These are phyloP conservation scores for Rhorus exstirpatorius DNA, from an alignment of 2,888 invertebrate genomes.

Conservation along the genomic window DNA sequence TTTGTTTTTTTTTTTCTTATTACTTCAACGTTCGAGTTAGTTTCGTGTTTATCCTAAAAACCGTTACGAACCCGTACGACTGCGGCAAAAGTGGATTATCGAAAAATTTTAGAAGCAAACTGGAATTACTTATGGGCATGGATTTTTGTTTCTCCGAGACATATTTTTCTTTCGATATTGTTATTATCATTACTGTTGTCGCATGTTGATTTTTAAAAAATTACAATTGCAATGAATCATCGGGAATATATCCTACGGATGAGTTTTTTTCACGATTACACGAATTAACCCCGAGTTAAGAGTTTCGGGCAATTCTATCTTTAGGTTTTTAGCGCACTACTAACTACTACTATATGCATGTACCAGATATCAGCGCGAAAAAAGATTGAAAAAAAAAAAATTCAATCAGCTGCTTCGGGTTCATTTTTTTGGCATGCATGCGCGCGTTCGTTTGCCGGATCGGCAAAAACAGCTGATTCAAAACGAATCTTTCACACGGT, in stretches of 20 bases:
- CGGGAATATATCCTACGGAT: not conserved
- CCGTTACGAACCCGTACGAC: not conserved
- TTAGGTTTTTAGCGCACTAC: no score
- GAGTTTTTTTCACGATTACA: slow-evolving; percentile 36
- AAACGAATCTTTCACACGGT: no score
- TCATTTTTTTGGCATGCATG: no score
- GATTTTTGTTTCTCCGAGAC: slow-evolving; percentile 22
- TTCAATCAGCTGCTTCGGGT: slow-evolving; percentile 71
- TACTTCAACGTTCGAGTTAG: not conserved
- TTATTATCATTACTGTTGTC: not conserved
- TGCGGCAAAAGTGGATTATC: slow-evolving; percentile 26
- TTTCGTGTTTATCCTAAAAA: not conserved
- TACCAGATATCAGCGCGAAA: no score
- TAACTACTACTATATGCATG: no score
- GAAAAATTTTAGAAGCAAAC: slow-evolving; percentile 3
- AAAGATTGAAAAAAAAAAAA: slow-evolving; percentile 29
- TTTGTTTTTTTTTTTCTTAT: not conserved
- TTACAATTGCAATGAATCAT: slow-evolving; percentile 22
- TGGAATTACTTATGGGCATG: slow-evolving; percentile 29
- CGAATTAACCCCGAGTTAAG: slow-evolving; percentile 59
- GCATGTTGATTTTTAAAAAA: no score
- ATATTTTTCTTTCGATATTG: slow-evolving; percentile 6
- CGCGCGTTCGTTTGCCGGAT: no score
- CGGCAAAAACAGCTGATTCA: no score
- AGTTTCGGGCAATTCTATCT: slow-evolving; percentile 63